Evolutionary conservation across 2,113 vertebrate genomes (phyloP).

Genomic region (Phainopepla nitens): DNA sequence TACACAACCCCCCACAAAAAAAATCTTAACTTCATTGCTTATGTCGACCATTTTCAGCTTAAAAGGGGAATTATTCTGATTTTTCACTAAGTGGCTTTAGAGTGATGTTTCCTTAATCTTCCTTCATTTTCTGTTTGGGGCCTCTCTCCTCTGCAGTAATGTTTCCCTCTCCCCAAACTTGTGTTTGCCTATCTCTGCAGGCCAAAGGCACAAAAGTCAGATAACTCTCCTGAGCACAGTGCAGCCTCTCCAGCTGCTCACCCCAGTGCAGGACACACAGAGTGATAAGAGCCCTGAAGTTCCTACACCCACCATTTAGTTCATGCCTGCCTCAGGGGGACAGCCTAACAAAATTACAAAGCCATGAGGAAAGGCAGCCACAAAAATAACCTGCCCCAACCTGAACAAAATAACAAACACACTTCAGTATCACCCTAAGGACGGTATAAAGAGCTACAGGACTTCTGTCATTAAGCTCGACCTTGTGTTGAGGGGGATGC

Average conservation of each 20-base stretch:
- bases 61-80: not conserved
- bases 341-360: not conserved
- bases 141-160: not conserved
- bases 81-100: not conserved
- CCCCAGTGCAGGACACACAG: rapidly evolving
- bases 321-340: not conserved
- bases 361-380: not conserved
- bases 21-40: not conserved
- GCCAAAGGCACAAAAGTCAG: not conserved
- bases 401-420: not conserved
- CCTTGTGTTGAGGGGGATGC: not conserved
- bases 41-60: not conserved
- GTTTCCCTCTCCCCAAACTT: not conserved
- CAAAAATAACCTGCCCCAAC: not conserved
- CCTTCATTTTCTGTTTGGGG: not conserved
- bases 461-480: not conserved
- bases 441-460: rapidly evolving
- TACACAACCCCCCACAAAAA: not conserved
- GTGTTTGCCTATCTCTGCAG: not conserved
- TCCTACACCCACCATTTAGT: not conserved
- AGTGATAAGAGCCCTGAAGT: not conserved
- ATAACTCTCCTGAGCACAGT: not conserved
- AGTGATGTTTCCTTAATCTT: not conserved
- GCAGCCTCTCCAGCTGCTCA: not conserved
- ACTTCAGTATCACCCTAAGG: not conserved